Evolutionary conservation across 1,140 invertebrate species (phyloP), one percentile per base, ranked within the genome.

Genomic region (Aphidius gifuensis): DNA sequence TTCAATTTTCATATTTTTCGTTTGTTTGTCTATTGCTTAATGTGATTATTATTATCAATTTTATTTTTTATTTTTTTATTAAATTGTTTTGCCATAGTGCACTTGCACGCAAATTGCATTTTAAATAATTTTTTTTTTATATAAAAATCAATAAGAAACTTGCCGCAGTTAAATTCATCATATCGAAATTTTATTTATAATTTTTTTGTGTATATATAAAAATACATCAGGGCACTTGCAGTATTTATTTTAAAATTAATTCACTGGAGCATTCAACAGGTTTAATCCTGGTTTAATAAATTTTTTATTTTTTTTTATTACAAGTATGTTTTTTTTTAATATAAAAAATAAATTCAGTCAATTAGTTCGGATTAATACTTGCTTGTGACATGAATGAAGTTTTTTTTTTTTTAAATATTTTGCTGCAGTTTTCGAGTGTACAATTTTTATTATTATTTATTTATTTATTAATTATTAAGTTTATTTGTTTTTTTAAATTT

Each of bases 341-440:
- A 75, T 62, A 79, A 78, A 78, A 78, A 78, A 78, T 78, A 78
- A 77, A 77, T 71, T 79, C 74, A 76, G 75, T 79, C 76, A 65
- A 78, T 77, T 68, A 70, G 62, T 72, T 72, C 66, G 59, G 66
- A 73, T 75, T 72, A 74, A 75, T 75, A 73, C 68, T 74, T 67
- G 55, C 68, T 63, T 65, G 69, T 64, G 66, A 71, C 60, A 58
- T 60, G 63, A 47, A 55, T 42, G 57, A 59, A 70, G 66, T 66
- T 64, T 69, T 59, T 68, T 55, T 69, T 66, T 64, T 69, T 62
- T 69, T 55, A 67, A 62, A 59, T 32, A 16, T 32, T 32, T 32
- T 32, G 23, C 4, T 32, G 23, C 23, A 32, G 1, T 32, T 16
- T 16, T 16, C 16, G 16, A 16, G 16, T 16, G 16, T 16, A 16